Conservation (phyloP, 2,888 invertebrate species). For the Tillus elongatus region DNA sequence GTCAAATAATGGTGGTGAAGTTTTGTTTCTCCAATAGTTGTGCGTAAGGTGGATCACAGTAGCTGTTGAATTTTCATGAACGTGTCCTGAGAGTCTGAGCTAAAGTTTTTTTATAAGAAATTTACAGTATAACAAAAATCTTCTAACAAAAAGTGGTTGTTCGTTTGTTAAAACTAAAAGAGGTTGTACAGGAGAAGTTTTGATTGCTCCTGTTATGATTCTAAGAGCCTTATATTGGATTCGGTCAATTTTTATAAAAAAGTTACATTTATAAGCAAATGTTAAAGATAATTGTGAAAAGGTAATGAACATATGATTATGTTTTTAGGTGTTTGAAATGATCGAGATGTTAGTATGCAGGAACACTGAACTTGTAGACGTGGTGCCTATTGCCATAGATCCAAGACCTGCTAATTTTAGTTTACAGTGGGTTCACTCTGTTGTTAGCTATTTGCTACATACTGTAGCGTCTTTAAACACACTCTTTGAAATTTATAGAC, state of each 20-base stretch:
- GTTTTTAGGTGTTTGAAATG: constrained; percentile 33
- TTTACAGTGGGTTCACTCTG: constrained; percentile 35
- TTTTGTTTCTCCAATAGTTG: no score
- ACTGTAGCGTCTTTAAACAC: constrained; percentile 28
- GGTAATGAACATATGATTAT: not conserved
- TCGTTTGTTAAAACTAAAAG: no score
- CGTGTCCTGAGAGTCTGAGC: no score
- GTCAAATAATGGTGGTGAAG: no score
- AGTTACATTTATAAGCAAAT: constrained; percentile 2
- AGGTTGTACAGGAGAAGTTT: no score
- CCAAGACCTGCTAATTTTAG: constrained; percentile 31
- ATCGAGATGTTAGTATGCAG: constrained; percentile 33
- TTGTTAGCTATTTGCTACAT: constrained; percentile 32
- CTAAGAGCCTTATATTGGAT: no score
- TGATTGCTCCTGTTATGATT: no score
- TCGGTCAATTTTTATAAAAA: constrained; percentile 3
- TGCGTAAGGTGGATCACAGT: no score
- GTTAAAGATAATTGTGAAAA: not conserved
- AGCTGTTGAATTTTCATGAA: no score
- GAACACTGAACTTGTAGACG: constrained; percentile 26
- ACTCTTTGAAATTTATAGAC: constrained; percentile 30
- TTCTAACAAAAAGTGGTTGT: no score
- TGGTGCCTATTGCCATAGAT: constrained; percentile 31
- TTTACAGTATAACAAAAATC: no score
- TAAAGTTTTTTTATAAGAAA: no score